phyloP scores from a whole-genome alignment of 1,140 invertebrate genomes.

The Heliconius congener region DNA sequence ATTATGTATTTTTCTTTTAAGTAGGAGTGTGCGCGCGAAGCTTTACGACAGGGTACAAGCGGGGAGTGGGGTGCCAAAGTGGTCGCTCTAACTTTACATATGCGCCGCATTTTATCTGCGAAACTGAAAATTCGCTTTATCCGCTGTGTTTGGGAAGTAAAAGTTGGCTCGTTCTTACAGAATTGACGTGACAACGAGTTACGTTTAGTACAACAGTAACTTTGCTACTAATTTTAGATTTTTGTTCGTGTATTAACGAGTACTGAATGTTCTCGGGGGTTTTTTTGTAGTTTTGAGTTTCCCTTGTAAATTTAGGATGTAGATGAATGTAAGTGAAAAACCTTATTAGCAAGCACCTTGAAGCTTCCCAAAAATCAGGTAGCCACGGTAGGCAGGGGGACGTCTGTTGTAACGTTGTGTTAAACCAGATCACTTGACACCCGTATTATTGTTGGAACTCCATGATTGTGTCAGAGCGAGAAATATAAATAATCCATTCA shows the following conservation, averaged over 20 bases:
- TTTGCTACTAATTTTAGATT: neutral
- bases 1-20: neutral
- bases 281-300: neutral
- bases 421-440: no score
- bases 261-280: neutral
- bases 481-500: no score
- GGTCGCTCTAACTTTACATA: slow-evolving; percentile 32
- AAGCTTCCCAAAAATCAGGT: no score
- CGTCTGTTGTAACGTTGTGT: no score
- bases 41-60: neutral
- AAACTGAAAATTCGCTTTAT: slow-evolving; percentile 35
- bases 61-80: slow-evolving; percentile 19
- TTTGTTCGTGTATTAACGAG: neutral
- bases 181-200: slow-evolving; percentile 22
- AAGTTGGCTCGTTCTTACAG: slow-evolving; percentile 25
- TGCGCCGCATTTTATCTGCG: slow-evolving; percentile 27
- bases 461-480: no score
- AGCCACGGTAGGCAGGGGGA: no score
- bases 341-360: no score
- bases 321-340: no score
- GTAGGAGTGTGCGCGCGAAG: neutral
- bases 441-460: no score
- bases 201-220: neutral
- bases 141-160: slow-evolving; percentile 24
- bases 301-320: neutral